Conservation (phyloP, 2,113 vertebrate genomes). For the Columbina picui region DNA sequence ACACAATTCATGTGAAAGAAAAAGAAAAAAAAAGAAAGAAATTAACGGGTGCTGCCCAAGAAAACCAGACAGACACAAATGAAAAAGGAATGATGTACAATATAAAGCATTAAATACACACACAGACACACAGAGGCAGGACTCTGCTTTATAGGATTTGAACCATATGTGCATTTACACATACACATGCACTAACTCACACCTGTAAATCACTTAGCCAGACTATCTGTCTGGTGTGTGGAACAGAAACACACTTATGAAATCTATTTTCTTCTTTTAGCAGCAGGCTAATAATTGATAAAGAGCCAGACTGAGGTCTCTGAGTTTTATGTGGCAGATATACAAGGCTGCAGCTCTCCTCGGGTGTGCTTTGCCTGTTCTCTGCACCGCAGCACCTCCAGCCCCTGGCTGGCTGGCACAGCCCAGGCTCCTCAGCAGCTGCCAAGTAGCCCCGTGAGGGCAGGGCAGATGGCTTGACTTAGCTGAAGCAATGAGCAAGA, state of each 20-base stretch:
- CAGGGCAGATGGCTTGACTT: background rate
- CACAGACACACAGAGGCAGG: background rate
- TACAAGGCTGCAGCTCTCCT: slow-evolving; percentile 7
- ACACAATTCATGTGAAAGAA: background rate
- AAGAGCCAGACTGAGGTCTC: slow-evolving; percentile 13
- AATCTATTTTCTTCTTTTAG: slow-evolving; percentile 56
- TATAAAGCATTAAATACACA: slow-evolving; percentile 33
- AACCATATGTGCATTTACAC: slow-evolving; percentile 23
- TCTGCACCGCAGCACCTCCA: background rate
- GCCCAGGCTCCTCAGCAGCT: background rate
- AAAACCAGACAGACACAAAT: slow-evolving; percentile 56
- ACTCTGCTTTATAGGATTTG: slow-evolving; percentile 17
- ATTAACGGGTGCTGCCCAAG: slow-evolving; percentile 6
- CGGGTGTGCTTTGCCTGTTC: background rate
- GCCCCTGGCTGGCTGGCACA: background rate
- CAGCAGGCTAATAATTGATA: slow-evolving; percentile 52
- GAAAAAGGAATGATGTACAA: slow-evolving; percentile 38
- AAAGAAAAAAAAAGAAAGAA: background rate
- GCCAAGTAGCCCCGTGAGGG: background rate
- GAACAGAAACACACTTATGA: slow-evolving; percentile 47
- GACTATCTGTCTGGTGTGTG: slow-evolving; percentile 55
- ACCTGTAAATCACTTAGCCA: slow-evolving; percentile 16
- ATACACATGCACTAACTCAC: background rate
- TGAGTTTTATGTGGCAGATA: slow-evolving; percentile 28
- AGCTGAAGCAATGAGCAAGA: background rate